Percentiles rank a stretch among this genome's conserved stretches.
phyloP scores from a whole-genome alignment of 2,888 invertebrate genomes.

The Sphaerophoria rueppellii region DNA sequence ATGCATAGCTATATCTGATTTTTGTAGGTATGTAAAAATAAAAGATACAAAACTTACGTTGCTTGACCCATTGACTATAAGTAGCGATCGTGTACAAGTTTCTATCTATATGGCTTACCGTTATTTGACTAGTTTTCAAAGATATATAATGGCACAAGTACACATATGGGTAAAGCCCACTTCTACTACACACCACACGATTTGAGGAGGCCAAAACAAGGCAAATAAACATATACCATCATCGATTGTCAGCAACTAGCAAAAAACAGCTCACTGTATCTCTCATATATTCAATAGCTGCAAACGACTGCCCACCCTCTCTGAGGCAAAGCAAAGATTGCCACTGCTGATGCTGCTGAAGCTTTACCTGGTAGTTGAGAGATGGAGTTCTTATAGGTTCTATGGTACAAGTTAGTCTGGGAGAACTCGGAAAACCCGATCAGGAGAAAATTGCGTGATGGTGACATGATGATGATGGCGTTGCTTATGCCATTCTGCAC shows the following conservation, averaged over 20 bases:
- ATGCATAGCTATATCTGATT: too few species aligned
- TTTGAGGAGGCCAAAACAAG: slow-evolving; percentile 32
- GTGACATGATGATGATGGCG: slow-evolving; percentile 73
- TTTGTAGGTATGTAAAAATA: slow-evolving; percentile 1
- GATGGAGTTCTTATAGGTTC: slow-evolving; percentile 15
- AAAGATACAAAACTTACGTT: slow-evolving; percentile 53
- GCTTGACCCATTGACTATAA: slow-evolving; percentile 73
- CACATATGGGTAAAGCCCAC: slow-evolving; percentile 61
- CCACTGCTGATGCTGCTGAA: slow-evolving; percentile 31
- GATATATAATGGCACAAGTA: slow-evolving; percentile 63
- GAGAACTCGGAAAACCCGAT: slow-evolving; percentile 56
- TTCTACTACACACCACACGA: slow-evolving; percentile 18
- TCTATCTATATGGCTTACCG: slow-evolving; percentile 69
- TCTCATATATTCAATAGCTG: slow-evolving; percentile 42
- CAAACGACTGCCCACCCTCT: neutral
- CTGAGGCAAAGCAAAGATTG: slow-evolving; percentile 55
- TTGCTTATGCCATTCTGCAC: slow-evolving; percentile 71
- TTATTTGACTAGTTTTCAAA: slow-evolving; percentile 70
- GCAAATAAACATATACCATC: slow-evolving; percentile 10
- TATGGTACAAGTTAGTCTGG: neutral
- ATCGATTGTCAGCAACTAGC: neutral
- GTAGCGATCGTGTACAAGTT: slow-evolving; percentile 73
- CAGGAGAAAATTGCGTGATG: slow-evolving; percentile 72
- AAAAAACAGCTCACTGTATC: slow-evolving; percentile 34
- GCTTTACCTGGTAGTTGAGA: slow-evolving; percentile 30